Evolutionary conservation across 2,888 invertebrate species (phyloP).

Genomic region (Zeuzera pyrina): DNA sequence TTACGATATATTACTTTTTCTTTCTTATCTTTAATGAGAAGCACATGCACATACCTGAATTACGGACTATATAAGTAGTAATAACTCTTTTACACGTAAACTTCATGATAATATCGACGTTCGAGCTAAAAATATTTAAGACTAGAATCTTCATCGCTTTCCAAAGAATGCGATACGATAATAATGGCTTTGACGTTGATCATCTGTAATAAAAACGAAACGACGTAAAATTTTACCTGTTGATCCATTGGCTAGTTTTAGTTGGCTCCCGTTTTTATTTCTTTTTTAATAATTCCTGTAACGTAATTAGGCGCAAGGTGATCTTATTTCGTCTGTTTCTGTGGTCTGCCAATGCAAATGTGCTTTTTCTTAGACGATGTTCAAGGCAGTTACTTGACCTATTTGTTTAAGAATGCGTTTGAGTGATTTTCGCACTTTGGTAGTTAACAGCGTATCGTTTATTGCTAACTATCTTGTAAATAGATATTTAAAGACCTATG

Average conservation of each 20-base stretch:
- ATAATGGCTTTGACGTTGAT: slow-evolving; percentile 32
- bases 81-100: slow-evolving; percentile 32
- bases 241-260: slow-evolving; percentile 26
- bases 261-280: slow-evolving; percentile 19
- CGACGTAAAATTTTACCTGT: slow-evolving; percentile 33
- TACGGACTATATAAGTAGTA: slow-evolving; percentile 22
- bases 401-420: slow-evolving; percentile 27
- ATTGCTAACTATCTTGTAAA: no score
- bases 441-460: no score
- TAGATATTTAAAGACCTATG: no score
- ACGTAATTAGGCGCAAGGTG: slow-evolving; percentile 51
- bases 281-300: slow-evolving; percentile 20
- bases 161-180: slow-evolving; percentile 33
- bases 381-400: slow-evolving; percentile 39
- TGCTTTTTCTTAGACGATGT: slow-evolving; percentile 29
- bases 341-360: slow-evolving; percentile 28
- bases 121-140: slow-evolving; percentile 39
- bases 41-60: slow-evolving; percentile 25
- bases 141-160: slow-evolving; percentile 35
- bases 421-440: no score
- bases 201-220: slow-evolving; percentile 26
- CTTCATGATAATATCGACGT: slow-evolving; percentile 25
- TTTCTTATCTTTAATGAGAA: slow-evolving; percentile 24
- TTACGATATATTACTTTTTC: slow-evolving; percentile 22
- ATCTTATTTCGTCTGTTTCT: slow-evolving; percentile 32